Conservation (phyloP, 2,888 invertebrate species). For the Tuberolachnus salignus region DNA sequence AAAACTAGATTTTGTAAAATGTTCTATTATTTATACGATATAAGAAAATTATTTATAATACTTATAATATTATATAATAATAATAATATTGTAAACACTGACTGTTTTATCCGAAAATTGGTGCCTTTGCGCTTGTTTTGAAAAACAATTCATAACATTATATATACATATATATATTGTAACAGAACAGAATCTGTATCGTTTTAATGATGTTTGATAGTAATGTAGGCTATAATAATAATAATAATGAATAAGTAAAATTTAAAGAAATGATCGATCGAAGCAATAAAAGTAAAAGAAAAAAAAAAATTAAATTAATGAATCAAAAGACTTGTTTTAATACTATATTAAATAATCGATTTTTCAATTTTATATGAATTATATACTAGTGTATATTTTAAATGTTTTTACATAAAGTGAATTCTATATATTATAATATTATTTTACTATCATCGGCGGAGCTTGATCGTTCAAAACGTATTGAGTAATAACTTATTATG, state of each 20-base stretch:
- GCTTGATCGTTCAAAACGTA: conserved; percentile 14
- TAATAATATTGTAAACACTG: conserved; percentile 48
- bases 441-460: neutral
- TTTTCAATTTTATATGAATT: conserved; percentile 42
- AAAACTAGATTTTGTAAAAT: conserved; percentile 55
- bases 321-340: conserved; percentile 50
- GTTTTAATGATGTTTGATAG: conserved; percentile 43
- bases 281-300: conserved; percentile 44
- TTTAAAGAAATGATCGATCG: conserved; percentile 21
- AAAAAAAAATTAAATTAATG: conserved; percentile 25
- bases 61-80: conserved; percentile 44
- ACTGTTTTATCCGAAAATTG: conserved; percentile 55
- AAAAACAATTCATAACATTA: neutral
- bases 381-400: conserved; percentile 27
- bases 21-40: conserved; percentile 43
- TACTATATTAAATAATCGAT: conserved; percentile 33
- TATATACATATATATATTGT: conserved; percentile 31
- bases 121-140: conserved; percentile 55
- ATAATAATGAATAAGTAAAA: neutral
- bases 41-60: conserved; percentile 52
- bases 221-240: conserved; percentile 51
- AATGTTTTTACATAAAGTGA: conserved; percentile 27
- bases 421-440: neutral
- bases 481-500: too few species aligned
- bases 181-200: conserved; percentile 40